Base-by-base conservation (phyloP, 2,113 vertebrate species). In the Aix galericulata region DNA sequence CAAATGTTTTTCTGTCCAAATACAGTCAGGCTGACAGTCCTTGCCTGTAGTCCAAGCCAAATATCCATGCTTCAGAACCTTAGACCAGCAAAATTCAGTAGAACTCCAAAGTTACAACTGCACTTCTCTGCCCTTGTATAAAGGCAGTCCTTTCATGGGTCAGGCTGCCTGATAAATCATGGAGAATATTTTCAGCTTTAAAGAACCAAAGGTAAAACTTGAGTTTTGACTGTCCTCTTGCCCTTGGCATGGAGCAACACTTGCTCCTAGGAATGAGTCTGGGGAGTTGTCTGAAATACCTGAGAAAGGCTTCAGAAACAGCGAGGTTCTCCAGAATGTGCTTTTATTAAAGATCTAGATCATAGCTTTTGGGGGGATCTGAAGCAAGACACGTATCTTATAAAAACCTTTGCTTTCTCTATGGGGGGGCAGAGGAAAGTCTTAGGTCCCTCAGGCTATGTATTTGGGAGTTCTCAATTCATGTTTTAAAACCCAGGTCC, bases 1-100 rank as follows among this genome's bases (percentile, higher is more conserved):
- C 92, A 92, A 96, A 94, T 68, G 81, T 62, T 94, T 76, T 91
- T 64, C 78, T 60, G 14, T 88, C 94, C 95, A 90, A 89, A 93
- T 56, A 77, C 13, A 91, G 93, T 26, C 42, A 36, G 93, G 68
- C 92, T 89, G 89, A 84, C 36, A 8, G 74, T 55, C 71, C 88
- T 42, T 0, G 72, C 73, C 76, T 40, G 40, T 4, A 36, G 25
- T 87, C 96, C 95, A 97, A 93, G 29, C 74, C 82, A 92, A 97
- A 92, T 81, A 76, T 26, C 88, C 0, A 2, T 17, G 2, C 77
- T 93, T 11, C 44, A 94, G 86, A 84, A 67, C 48, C 75, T 13
- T 44, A 74, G 71, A 75, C 53, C 80, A 91, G 48, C 55, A 1
- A 18, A 25, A 25, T 32, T 25, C 85, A 56, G 56, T 84, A 38